These are phyloP conservation scores for Spatulosminthurus flaviceps DNA, from an alignment of 2,888 invertebrate species.

Conservation along the genomic window DNA sequence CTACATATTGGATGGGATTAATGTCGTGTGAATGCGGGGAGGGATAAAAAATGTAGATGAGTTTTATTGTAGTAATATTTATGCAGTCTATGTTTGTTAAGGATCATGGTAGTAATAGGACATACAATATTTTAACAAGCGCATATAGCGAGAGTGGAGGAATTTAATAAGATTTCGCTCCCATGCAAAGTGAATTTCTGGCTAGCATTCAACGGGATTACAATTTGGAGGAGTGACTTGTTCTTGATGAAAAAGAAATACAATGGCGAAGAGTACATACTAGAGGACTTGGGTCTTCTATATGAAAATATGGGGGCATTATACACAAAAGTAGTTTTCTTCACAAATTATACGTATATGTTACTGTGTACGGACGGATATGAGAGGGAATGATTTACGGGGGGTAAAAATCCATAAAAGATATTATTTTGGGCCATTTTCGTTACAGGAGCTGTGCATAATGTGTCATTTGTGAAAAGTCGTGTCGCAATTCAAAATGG, in stretches of 20 bases:
- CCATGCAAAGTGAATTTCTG: background rate
- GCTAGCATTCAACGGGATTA: background rate
- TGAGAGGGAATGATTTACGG: constrained; percentile 37
- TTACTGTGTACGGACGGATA: constrained; percentile 1
- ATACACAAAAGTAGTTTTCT: too few species aligned
- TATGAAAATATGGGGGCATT: too few species aligned
- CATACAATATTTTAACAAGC: background rate
- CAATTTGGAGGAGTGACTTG: constrained; percentile 12
- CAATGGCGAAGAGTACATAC: background rate
- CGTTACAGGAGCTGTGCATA: constrained; percentile 27
- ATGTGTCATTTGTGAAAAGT: constrained; percentile 38
- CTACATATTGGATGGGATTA: constrained; percentile 11
- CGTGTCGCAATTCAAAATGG: constrained; percentile 38
- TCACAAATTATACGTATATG: background rate
- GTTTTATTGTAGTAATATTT: too few species aligned
- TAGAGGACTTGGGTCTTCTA: too few species aligned
- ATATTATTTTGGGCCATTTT: constrained; percentile 39
- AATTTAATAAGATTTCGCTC: background rate
- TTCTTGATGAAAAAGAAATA: constrained; percentile 18
- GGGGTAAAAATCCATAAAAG: constrained; percentile 42
- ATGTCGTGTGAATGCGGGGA: background rate
- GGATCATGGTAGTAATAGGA: too few species aligned
- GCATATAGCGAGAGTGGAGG: background rate
- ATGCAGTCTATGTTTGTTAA: too few species aligned
- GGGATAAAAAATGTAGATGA: background rate